phyloP scores from a whole-genome alignment of 2,797 vertebrate species.

The Synaphobranchus kaupii region DNA sequence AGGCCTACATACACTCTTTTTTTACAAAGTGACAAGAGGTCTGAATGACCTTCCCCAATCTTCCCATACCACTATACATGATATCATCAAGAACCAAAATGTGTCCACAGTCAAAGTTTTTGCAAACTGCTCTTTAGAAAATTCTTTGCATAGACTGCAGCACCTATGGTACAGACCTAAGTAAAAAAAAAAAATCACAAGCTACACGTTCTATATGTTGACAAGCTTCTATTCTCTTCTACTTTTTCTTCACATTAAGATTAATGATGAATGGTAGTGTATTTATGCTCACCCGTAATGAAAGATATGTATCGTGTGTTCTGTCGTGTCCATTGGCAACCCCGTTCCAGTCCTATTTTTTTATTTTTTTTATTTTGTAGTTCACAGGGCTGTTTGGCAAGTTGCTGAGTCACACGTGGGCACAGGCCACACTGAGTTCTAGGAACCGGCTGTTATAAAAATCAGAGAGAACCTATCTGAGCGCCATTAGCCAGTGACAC shows the following conservation, averaged over 20 bases:
- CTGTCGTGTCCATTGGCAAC: not conserved
- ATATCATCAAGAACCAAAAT: not conserved
- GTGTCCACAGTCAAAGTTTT: not conserved
- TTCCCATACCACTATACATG: not conserved
- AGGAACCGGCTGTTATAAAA: not conserved
- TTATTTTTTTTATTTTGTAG: too few species aligned
- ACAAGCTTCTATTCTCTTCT: not conserved
- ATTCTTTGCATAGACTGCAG: not conserved
- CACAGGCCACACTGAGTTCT: not conserved
- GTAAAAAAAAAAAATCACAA: not conserved
- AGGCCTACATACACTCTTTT: not conserved
- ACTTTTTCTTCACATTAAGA: not conserved
- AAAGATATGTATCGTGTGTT: not conserved
- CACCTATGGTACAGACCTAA: not conserved
- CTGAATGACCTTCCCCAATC: not conserved
- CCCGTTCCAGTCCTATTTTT: not conserved
- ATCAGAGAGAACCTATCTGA: not conserved
- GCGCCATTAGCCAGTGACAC: constrained; percentile 4
- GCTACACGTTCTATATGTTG: not conserved
- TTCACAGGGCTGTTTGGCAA: not conserved
- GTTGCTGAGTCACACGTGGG: not conserved
- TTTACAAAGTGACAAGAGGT: not conserved
- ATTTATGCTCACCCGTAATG: too few species aligned
- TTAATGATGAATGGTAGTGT: not conserved
- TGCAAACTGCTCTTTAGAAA: not conserved